These are phyloP conservation scores for Heliconius congener DNA, from an alignment of 1,140 invertebrate species.

Conservation along the genomic window DNA sequence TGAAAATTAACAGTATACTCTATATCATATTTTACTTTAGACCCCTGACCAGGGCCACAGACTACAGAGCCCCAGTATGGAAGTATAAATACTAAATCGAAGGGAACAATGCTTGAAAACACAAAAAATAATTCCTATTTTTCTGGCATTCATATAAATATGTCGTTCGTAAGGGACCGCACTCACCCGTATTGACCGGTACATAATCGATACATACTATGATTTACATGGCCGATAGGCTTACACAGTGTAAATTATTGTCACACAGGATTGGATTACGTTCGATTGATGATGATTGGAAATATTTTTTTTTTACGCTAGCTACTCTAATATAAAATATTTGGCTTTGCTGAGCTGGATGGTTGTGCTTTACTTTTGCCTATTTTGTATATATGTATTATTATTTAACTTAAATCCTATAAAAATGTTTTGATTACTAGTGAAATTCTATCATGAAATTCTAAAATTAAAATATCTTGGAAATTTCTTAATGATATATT, in stretches of 20 bases:
- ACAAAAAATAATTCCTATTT: background rate
- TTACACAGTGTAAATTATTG: slow-evolving; percentile 4
- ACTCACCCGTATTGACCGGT: background rate
- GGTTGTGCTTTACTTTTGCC: background rate
- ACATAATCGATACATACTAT: background rate
- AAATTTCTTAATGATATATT: background rate
- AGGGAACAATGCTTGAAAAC: background rate
- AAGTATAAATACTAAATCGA: too few relatives aligned
- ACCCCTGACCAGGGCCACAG: too few relatives aligned
- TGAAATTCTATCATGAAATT: background rate
- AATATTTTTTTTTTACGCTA: background rate
- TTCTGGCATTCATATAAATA: background rate
- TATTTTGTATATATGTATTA: too few relatives aligned
- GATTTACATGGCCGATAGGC: background rate
- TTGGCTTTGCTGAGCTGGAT: background rate
- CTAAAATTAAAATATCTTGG: background rate
- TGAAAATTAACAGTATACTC: too few relatives aligned
- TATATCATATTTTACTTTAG: too few relatives aligned
- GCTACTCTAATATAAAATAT: background rate
- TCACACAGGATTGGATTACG: background rate
- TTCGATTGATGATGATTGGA: background rate
- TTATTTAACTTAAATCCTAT: background rate
- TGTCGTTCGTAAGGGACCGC: background rate
- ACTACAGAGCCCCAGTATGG: too few relatives aligned
- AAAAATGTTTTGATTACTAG: background rate